Percentiles rank a stretch among this genome's conserved stretches.
Evolutionary conservation across 2,113 vertebrate genomes (phyloP).

Genomic region (Diadophis punctatus): DNA sequence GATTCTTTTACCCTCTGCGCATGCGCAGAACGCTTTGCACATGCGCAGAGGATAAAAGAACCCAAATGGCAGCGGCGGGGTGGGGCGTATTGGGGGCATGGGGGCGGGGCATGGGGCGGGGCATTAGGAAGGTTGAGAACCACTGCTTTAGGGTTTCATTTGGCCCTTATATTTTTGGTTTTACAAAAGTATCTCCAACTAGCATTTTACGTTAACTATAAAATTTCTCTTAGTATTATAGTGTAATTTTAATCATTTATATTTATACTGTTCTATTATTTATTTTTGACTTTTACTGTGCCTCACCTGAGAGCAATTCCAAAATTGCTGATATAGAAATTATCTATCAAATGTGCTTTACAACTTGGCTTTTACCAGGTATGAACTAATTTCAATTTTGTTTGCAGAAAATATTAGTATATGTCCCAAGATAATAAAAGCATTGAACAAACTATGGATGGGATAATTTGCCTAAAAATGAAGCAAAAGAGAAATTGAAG

Average conservation of each 20-base stretch:
- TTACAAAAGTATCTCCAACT: background rate
- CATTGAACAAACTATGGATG: background rate
- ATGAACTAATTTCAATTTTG: background rate
- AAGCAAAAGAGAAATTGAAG: background rate
- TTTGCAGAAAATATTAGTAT: background rate
- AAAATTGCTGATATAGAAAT: background rate
- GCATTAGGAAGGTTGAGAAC: too few relatives aligned
- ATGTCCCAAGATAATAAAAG: background rate
- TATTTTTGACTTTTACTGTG: background rate
- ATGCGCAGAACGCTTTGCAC: too few relatives aligned
- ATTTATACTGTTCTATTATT: background rate
- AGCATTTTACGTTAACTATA: background rate
- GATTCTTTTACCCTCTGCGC: too few relatives aligned
- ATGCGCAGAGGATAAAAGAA: too few relatives aligned
- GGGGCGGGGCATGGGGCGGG: too few relatives aligned
- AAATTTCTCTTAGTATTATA: background rate
- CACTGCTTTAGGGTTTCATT: background rate
- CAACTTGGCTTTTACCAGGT: background rate
- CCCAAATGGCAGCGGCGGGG: too few relatives aligned
- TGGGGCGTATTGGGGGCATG: too few relatives aligned
- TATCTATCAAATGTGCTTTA: background rate
- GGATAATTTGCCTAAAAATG: background rate
- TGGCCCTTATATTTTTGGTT: background rate
- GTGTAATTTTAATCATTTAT: background rate
- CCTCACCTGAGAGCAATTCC: background rate